Base-by-base conservation (phyloP, 2,888 invertebrate genomes). In the Meghimatium bilineatum region DNA sequence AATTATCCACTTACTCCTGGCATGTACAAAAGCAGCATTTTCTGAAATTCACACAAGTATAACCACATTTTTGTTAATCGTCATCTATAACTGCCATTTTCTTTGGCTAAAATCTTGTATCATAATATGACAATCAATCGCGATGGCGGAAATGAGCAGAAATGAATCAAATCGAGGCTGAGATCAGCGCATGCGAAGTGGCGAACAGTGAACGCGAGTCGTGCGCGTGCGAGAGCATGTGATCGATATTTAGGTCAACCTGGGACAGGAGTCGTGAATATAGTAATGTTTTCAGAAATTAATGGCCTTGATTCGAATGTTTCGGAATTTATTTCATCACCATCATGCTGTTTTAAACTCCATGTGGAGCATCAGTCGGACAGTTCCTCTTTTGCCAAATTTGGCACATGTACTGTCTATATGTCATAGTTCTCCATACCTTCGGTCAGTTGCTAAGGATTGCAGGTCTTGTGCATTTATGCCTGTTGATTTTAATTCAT, bases 81-180 rank as follows among this genome's bases (percentile, higher is more conserved):
- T 69, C 79, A 36, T 49, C 83, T 80, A 60, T 32, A 74, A 85
- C 85, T 78, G 87, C 88, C 87, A 87, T 87, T 85, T 86, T 87
- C 80, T 84, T 80, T 71, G 77, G 85, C 82, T 82, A 85, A 85
- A 83, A 84, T 85, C 82, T 85, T 80, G 82, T 86, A 86, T 86
- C 56, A 23, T 56, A 86, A 86, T 86, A 87, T 86, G 86, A 86
- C 87, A 84, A 87, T 87, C 86, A 87, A 86, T 86, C 79, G 82
- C 87, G 86, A 87, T 81, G 85, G 87, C 89, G 90, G 90, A 90
- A 89, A 89, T 90, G 89, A 90, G 89, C 88, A 89, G 87, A 87
- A 86, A 79, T 84, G 81, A 56, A 78, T 85, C 86, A 89, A 77
- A 89, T 72, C 89, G 89, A 90, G 89, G 89, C 90, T 87, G 63